These are phyloP conservation scores for Orthochromis indermauri DNA, from an alignment of 2,113 vertebrate species.

Conservation along the genomic window DNA sequence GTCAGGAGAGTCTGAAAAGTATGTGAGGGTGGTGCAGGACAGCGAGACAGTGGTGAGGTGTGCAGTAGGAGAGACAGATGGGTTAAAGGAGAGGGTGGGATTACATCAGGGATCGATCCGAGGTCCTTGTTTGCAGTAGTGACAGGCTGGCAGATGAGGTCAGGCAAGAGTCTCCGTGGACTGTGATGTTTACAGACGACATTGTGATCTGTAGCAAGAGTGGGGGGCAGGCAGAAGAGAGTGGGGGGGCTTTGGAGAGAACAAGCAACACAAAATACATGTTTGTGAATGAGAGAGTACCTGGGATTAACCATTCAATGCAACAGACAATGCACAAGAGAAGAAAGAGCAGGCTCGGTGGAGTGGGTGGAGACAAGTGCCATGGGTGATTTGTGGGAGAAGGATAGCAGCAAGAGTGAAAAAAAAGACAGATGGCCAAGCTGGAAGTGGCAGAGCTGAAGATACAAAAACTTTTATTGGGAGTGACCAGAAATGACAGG, in stretches of 20 bases:
- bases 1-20: not conserved
- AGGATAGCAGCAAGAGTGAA: not conserved
- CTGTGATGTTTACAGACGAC: not conserved
- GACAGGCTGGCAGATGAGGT: not conserved
- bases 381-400: not conserved
- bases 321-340: not conserved
- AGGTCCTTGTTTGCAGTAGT: not conserved
- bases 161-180: not conserved
- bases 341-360: not conserved
- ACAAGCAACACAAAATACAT: not conserved
- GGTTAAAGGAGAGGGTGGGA: not conserved
- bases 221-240: not conserved
- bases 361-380: not conserved
- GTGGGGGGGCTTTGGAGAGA: not conserved
- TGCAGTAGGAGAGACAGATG: not conserved
- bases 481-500: not conserved
- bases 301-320: not conserved
- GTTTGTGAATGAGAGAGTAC: not conserved
- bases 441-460: not conserved
- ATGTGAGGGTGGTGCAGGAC: not conserved
- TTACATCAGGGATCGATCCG: not conserved
- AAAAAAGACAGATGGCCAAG: not conserved
- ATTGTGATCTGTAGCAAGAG: not conserved
- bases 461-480: not conserved
- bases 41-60: not conserved